These are phyloP conservation scores for Morone saxatilis DNA, from an alignment of 2,113 vertebrate genomes.

Conservation along the genomic window DNA sequence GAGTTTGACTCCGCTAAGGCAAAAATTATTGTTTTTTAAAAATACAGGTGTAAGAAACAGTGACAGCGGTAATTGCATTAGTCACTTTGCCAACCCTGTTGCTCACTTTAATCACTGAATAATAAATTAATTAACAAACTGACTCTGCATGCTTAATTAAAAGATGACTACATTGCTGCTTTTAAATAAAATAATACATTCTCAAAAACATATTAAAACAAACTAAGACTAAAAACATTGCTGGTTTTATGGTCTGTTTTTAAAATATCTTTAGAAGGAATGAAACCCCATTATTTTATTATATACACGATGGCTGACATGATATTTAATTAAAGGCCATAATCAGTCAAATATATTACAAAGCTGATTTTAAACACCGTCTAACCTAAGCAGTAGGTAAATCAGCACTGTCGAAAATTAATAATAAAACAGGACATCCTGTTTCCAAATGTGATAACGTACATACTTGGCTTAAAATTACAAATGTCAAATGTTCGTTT, in stretches of 20 bases:
- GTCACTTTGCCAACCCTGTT: conserved; percentile 38
- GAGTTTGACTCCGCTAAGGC: not conserved
- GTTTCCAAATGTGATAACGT: conserved; percentile 35
- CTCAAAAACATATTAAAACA: conserved; percentile 9
- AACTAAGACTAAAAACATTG: conserved; percentile 15
- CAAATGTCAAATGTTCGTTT: conserved; percentile 37
- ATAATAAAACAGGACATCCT: conserved; percentile 44
- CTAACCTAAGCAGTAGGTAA: conserved; percentile 32
- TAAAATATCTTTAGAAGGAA: conserved; percentile 13
- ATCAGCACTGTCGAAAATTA: conserved; percentile 24
- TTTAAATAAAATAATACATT: conserved; percentile 23
- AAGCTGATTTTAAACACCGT: conserved; percentile 54
- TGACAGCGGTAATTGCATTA: conserved; percentile 39
- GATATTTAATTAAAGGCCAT: conserved; percentile 68
- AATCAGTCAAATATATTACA: conserved; percentile 51
- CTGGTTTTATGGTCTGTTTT: conserved; percentile 45
- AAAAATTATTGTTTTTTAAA: not conserved
- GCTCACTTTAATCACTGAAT: conserved; percentile 15
- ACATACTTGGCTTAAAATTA: conserved; percentile 41
- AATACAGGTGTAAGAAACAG: conserved; percentile 3
- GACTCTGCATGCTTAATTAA: no score
- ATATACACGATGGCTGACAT: conserved; percentile 36
- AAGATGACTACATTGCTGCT: conserved; percentile 6
- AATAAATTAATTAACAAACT: no score
- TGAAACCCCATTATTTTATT: conserved; percentile 36